A percentile compares a stretch with the other conserved stretches of the same genome.
Evolutionary conservation across 2,113 vertebrate species (phyloP).

Genomic region (Anas platyrhynchos): DNA sequence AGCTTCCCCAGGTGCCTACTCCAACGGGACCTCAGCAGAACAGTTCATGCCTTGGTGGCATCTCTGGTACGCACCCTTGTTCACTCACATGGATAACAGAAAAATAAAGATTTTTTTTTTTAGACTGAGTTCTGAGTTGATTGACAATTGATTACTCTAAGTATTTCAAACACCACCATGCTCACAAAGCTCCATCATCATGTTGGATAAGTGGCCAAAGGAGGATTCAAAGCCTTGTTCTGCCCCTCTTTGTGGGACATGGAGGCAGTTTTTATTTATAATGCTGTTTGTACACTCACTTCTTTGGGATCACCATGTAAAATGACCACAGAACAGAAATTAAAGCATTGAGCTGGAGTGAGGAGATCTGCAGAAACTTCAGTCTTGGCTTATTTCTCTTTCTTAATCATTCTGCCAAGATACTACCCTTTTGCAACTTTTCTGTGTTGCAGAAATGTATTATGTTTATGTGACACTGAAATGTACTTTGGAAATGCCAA

Average conservation of each 20-base stretch:
- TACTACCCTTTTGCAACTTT: not conserved
- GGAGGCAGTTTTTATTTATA: not conserved
- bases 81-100: not conserved
- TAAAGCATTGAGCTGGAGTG: not conserved
- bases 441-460: not conserved
- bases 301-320: not conserved
- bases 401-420: not conserved
- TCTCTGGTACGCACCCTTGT: not conserved
- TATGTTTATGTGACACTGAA: not conserved
- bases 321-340: not conserved
- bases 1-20: not conserved
- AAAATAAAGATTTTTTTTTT: not conserved
- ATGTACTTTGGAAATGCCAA: not conserved
- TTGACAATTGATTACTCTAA: not conserved
- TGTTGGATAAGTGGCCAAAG: not conserved
- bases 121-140: too few species aligned
- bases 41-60: not conserved
- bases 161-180: not conserved
- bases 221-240: not conserved
- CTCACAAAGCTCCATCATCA: not conserved
- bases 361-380: not conserved
- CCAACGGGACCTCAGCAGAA: rapidly evolving
- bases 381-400: not conserved
- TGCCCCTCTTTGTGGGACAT: rapidly evolving
- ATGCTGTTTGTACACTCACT: rapidly evolving